Conservation (phyloP, 1,140 invertebrate genomes). For the Pachypsylla venusta region DNA sequence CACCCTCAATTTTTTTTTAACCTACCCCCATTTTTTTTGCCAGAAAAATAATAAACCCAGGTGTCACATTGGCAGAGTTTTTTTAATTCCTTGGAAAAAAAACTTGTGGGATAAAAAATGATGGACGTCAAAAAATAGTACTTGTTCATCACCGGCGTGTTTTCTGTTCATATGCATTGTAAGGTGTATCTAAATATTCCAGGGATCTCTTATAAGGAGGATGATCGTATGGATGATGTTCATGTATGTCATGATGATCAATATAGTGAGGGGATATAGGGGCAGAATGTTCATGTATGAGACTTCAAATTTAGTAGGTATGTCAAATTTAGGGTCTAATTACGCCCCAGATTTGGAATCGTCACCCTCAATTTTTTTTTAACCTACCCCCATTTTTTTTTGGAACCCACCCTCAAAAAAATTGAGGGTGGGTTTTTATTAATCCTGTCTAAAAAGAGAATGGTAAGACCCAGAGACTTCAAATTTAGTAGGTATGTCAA, state of each 20-base stretch:
- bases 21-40: no score
- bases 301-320: slow-evolving; percentile 70
- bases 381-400: slow-evolving; percentile 40
- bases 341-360: slow-evolving; percentile 46
- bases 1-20: no score
- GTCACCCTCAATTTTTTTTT: no score
- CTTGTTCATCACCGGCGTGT: no score
- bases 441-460: slow-evolving; percentile 69
- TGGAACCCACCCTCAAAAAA: no score
- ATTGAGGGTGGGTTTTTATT: no score
- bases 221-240: neutral
- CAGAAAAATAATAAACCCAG: no score
- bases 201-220: neutral
- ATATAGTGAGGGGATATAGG: slow-evolving; percentile 2
- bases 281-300: neutral
- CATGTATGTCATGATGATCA: neutral
- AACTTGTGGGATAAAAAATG: no score
- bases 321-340: slow-evolving; percentile 68
- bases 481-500: no score
- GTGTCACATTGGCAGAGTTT: no score
- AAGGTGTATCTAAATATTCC: neutral
- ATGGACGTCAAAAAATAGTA: no score
- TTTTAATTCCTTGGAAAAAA: no score
- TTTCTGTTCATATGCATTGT: neutral
- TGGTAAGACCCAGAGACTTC: slow-evolving; percentile 68